phyloP scores from a whole-genome alignment of 2,888 invertebrate genomes.

The Cyrtodaria siliqua region DNA sequence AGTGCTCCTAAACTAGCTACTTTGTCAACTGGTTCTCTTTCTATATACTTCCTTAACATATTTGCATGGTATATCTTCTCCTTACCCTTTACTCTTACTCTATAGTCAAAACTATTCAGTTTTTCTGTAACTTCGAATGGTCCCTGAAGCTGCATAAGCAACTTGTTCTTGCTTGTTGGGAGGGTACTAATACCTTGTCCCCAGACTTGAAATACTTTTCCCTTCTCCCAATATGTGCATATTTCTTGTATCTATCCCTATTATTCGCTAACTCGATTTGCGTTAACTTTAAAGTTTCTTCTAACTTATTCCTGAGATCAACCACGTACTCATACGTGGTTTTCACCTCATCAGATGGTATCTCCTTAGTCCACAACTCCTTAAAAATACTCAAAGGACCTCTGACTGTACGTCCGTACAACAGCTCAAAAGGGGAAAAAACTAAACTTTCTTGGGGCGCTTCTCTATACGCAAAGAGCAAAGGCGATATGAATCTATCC shows the following conservation, averaged over 20 bases:
- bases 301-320: conserved; percentile 44
- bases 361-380: conserved; percentile 26
- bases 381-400: conserved; percentile 35
- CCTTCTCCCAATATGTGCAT: conserved; percentile 46
- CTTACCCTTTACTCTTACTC: conserved; percentile 33
- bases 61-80: conserved; percentile 36
- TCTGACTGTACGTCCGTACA: conserved; percentile 41
- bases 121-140: conserved; percentile 28
- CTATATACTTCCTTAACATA: conserved; percentile 19
- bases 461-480: conserved; percentile 60
- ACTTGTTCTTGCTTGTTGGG: conserved; percentile 59
- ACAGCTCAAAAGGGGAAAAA: conserved; percentile 50
- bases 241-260: conserved; percentile 21
- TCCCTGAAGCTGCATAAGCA: conserved; percentile 41
- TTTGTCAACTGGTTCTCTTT: not conserved
- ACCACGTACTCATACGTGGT: conserved; percentile 58
- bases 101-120: conserved; percentile 32
- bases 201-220: conserved; percentile 22
- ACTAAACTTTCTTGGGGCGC: conserved; percentile 44
- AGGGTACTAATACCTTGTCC: conserved; percentile 54
- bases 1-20: not conserved
- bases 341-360: conserved; percentile 15
- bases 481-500: conserved; percentile 52
- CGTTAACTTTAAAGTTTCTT: conserved; percentile 46
- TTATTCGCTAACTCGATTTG: conserved; percentile 10